Evolutionary conservation across 1,140 invertebrate species (phyloP), one percentile per base, ranked within the genome.

Genomic region (Steinernema feltiae): DNA sequence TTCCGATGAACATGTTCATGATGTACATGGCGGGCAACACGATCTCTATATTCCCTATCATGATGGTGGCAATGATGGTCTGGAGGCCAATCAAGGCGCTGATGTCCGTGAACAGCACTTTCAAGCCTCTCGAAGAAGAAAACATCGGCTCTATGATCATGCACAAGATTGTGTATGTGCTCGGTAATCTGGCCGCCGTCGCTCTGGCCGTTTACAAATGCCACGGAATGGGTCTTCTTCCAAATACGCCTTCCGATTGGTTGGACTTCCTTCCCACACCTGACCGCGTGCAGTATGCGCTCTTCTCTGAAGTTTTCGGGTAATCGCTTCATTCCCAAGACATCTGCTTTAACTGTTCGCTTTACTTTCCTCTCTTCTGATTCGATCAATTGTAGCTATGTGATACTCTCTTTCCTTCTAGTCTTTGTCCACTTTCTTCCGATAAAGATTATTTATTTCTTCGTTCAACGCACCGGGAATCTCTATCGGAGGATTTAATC

Each of bases 1-100:
- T 98, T 46, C 96, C 96, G 1, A 99, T 99, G 96, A 99, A 99
- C 88, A 88, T 99, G 24, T 97, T 99, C 84, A 95, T 99, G 69
- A 97, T 98, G 94, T 99, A 97, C 87, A 98, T 98, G 96, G 94
- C 95, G 74, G 96, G 95, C 41, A 98, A 95, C 88, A 96, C 95
- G 0, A 97, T 99, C 82, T 98, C 95, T 0, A 97, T 99, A 80
- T 98, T 99, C 85, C 96, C 97, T 0, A 98, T 99, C 21, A 99
- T 99, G 96, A 99, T 99, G 95, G 94, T 99, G 21, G 94, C 94
- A 48, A 98, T 99, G 96, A 90, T 98, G 85, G 92, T 98, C 78
- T 92, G 98, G 75, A 89, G 94, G 81, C 95, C 95, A 18, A 91
- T 98, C 1, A 96, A 98, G 88, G 94, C 95, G 3, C 89, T 98